These are phyloP conservation scores for Acanthopagrus latus DNA, from an alignment of 2,797 vertebrate genomes.

Conservation along the genomic window DNA sequence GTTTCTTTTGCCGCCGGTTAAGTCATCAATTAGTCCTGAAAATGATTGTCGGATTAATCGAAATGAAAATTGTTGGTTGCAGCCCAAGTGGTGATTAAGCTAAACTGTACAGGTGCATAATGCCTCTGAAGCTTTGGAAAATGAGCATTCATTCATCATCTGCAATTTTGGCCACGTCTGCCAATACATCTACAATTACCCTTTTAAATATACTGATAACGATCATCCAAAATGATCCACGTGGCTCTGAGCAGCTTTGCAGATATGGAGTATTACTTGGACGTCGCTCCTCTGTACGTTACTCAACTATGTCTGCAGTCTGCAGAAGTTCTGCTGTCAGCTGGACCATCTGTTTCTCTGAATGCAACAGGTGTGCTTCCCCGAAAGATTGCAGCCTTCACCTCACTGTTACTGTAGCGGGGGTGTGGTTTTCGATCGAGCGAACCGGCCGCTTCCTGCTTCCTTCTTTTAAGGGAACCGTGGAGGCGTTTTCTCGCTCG, in stretches of 20 bases:
- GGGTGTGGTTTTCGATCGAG: slow-evolving; percentile 18
- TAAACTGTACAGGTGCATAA: background rate
- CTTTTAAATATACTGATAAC: slow-evolving; percentile 1
- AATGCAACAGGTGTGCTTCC: slow-evolving; percentile 56
- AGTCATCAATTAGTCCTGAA: background rate
- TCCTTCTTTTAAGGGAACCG: slow-evolving; percentile 17
- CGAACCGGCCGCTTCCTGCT: slow-evolving; percentile 34
- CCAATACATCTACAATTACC: slow-evolving; percentile 10
- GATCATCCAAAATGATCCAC: background rate
- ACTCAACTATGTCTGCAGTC: background rate
- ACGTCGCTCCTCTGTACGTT: background rate
- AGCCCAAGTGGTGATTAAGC: background rate
- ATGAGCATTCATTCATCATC: slow-evolving; percentile 15
- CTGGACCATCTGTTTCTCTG: slow-evolving; percentile 25
- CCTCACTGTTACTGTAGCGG: slow-evolving; percentile 19
- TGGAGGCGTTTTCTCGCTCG: slow-evolving; percentile 13
- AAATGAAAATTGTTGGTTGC: background rate
- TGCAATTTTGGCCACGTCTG: background rate
- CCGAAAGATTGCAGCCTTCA: slow-evolving; percentile 12
- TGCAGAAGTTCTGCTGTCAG: background rate
- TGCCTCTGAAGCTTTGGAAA: background rate
- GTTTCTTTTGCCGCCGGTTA: background rate
- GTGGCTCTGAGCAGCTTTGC: background rate
- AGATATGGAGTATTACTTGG: background rate
- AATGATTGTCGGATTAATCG: background rate